Percentiles rank a stretch among this genome's conserved stretches.
Evolutionary conservation across 2,888 invertebrate species (phyloP).

Genomic region (Axea sp.): DNA sequence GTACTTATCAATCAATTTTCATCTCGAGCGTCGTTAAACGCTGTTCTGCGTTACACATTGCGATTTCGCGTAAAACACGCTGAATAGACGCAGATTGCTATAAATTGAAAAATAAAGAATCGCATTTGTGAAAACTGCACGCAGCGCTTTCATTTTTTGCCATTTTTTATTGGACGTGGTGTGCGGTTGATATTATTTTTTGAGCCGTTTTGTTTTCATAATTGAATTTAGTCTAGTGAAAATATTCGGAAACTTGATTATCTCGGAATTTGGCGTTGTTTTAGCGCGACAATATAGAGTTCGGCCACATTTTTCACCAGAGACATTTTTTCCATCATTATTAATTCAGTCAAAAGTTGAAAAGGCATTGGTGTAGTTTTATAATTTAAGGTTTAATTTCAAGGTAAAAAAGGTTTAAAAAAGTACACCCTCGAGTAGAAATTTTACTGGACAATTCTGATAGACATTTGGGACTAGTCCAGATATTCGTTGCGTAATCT

Average conservation of each 20-base stretch:
- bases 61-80: conserved; percentile 31
- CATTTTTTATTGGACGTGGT: conserved; percentile 10
- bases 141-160: conserved; percentile 15
- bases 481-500: too few relatives aligned
- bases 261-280: conserved; percentile 2
- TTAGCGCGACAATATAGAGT: background rate
- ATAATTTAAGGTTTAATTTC: too few relatives aligned
- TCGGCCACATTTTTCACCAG: too few relatives aligned
- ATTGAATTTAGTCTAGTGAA: conserved; percentile 37
- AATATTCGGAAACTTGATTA: conserved; percentile 25
- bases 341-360: too few relatives aligned
- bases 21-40: conserved; percentile 37
- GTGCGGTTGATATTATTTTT: conserved; percentile 38
- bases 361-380: too few relatives aligned
- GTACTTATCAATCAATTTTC: conserved; percentile 57
- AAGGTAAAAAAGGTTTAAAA: too few relatives aligned
- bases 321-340: too few relatives aligned
- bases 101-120: conserved; percentile 47
- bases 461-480: too few relatives aligned
- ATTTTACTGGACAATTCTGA: too few relatives aligned
- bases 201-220: conserved; percentile 25
- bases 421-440: too few relatives aligned
- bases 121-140: conserved; percentile 25
- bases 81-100: conserved; percentile 48
- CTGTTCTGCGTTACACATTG: conserved; percentile 28